A percentile compares a stretch with the other conserved stretches of the same genome.
phyloP scores from a whole-genome alignment of 2,113 vertebrate species.

The Caloenas nicobarica region DNA sequence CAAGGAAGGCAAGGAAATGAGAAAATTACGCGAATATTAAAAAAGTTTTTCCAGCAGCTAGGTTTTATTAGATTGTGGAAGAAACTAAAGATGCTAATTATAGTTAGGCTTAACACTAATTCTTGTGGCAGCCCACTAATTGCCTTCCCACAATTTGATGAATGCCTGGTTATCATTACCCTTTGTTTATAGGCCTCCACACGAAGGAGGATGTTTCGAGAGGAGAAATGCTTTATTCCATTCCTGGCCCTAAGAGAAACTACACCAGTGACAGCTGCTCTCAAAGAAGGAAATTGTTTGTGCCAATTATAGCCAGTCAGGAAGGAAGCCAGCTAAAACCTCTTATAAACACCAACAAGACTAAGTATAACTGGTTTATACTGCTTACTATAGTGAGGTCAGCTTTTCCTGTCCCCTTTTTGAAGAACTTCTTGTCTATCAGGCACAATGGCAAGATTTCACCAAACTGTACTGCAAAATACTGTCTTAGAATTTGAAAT shows the following conservation, averaged over 20 bases:
- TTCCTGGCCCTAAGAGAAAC: conserved; percentile 21
- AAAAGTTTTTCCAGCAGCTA: not conserved
- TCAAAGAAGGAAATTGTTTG: conserved; percentile 56
- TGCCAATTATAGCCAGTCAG: conserved; percentile 61
- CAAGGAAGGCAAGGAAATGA: not conserved
- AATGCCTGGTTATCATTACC: conserved; percentile 4
- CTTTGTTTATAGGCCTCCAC: conserved; percentile 46
- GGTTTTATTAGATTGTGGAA: conserved; percentile 24
- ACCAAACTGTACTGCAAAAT: not conserved
- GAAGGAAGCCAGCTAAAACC: conserved; percentile 55
- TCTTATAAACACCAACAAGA: conserved; percentile 58
- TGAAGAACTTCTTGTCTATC: not conserved
- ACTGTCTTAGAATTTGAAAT: not conserved
- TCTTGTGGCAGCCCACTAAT: conserved; percentile 52
- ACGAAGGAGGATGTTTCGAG: not conserved
- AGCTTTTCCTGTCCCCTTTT: conserved; percentile 34
- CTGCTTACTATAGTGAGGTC: conserved; percentile 47
- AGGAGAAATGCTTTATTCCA: conserved; percentile 43
- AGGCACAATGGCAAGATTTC: not conserved
- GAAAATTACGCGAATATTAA: not conserved
- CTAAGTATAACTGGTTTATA: conserved; percentile 64
- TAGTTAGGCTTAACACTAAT: conserved; percentile 5
- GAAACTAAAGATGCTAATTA: conserved; percentile 24
- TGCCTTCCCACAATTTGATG: not conserved
- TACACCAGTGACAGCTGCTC: conserved; percentile 33